Conservation (phyloP, 2,797 vertebrate species). For the Sebastes hubbsi region DNA sequence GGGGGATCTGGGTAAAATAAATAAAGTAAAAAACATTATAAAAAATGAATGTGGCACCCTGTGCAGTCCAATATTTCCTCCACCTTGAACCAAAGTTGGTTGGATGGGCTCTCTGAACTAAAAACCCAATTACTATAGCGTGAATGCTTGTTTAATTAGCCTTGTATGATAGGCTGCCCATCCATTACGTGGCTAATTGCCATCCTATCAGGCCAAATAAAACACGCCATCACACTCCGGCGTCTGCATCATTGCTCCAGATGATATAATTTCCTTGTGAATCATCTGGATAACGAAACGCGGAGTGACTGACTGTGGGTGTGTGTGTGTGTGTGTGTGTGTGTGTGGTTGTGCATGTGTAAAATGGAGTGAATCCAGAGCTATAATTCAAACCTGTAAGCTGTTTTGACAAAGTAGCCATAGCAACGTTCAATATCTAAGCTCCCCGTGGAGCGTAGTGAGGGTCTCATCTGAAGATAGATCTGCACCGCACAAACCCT, state of each 20-base stretch:
- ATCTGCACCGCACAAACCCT: slow-evolving; percentile 11
- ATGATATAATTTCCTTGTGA: slow-evolving; percentile 74
- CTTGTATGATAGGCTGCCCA: slow-evolving; percentile 78
- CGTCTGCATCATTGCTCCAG: slow-evolving; percentile 70
- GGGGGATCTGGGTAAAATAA: not conserved
- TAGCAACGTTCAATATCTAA: slow-evolving; percentile 44
- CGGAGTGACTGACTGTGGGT: slow-evolving; percentile 21
- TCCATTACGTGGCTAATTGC: slow-evolving; percentile 82
- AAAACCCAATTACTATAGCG: slow-evolving; percentile 71
- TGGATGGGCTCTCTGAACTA: slow-evolving; percentile 49
- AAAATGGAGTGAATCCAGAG: slow-evolving; percentile 21
- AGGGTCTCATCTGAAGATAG: slow-evolving; percentile 16
- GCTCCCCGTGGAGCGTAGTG: not conserved
- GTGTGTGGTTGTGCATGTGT: not conserved
- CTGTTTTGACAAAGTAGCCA: slow-evolving; percentile 64
- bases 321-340: not conserved
- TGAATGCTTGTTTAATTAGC: slow-evolving; percentile 79
- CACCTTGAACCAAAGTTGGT: slow-evolving; percentile 28
- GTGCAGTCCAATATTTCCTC: not conserved
- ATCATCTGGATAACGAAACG: slow-evolving; percentile 70
- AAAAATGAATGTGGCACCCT: not conserved
- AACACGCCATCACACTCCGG: slow-evolving; percentile 71
- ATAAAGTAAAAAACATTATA: not conserved
- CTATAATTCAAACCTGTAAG: slow-evolving; percentile 40
- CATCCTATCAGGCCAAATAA: slow-evolving; percentile 79